Conservation (phyloP, 2,113 vertebrate genomes). For the Agapornis roseicollis region DNA sequence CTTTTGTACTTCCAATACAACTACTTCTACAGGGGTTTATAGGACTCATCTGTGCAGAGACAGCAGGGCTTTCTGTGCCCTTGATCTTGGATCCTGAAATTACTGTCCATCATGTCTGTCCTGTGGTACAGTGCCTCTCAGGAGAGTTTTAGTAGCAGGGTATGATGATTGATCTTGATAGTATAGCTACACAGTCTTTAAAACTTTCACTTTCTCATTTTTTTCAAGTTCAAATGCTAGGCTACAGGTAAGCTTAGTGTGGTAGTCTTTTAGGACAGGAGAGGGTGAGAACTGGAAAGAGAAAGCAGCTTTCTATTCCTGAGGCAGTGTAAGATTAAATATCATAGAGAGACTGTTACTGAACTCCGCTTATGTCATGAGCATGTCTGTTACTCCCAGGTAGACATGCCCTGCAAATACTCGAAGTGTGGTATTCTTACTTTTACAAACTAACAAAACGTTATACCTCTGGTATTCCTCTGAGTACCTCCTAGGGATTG, state of each 20-base stretch:
- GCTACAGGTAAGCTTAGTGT: not conserved
- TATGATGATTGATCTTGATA: not conserved
- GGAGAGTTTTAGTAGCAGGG: not conserved
- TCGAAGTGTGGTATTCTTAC: not conserved
- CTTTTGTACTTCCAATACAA: not conserved
- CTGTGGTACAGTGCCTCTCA: not conserved
- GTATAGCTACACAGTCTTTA: not conserved
- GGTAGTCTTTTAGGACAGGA: not conserved
- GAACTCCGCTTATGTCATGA: not conserved
- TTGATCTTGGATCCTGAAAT: not conserved
- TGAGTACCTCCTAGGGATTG: accelerated
- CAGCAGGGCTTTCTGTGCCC: not conserved
- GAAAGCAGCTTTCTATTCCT: not conserved
- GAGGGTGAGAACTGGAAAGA: not conserved
- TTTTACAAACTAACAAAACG: not conserved
- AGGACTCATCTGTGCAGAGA: not conserved
- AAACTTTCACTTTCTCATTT: not conserved
- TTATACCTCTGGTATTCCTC: not conserved
- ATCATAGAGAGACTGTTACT: not conserved
- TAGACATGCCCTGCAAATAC: not conserved
- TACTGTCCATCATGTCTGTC: not conserved
- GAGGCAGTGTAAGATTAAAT: constrained; percentile 18
- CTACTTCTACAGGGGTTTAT: not conserved
- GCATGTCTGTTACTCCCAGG: not conserved
- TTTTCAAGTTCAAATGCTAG: constrained; percentile 1